Percentiles rank a stretch among this genome's conserved stretches.
Evolutionary conservation across 1,140 invertebrate genomes (phyloP).

Genomic region (Solen grandis): DNA sequence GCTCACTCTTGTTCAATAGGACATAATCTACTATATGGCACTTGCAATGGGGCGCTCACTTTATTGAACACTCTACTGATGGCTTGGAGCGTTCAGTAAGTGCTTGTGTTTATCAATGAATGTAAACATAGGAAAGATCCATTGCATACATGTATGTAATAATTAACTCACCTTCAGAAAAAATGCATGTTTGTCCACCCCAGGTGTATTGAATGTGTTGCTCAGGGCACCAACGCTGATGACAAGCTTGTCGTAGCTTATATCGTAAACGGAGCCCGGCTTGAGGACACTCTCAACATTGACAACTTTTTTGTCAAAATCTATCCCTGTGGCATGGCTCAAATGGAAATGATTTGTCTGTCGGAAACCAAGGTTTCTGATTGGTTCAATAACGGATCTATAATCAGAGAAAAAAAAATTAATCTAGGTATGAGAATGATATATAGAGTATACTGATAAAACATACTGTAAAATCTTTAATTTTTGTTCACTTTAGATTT

Average conservation of each 20-base stretch:
- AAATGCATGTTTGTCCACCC: constrained; percentile 79
- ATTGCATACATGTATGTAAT: too few species aligned
- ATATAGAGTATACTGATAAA: too few species aligned
- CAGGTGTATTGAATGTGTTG: constrained; percentile 81
- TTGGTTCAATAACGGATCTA: constrained; percentile 81
- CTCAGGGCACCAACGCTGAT: constrained; percentile 80
- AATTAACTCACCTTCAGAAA: constrained; percentile 80
- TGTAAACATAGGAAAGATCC: too few species aligned
- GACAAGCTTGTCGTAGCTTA: constrained; percentile 80
- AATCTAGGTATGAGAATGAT: too few species aligned
- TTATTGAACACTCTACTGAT: too few species aligned
- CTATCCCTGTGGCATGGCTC: constrained; percentile 73
- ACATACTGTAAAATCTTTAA: too few species aligned
- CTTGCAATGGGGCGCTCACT: too few species aligned
- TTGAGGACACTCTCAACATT: constrained; percentile 71
- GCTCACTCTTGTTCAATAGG: too few species aligned
- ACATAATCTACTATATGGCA: too few species aligned
- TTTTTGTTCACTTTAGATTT: too few species aligned
- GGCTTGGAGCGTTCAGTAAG: too few species aligned
- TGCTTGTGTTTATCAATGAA: too few species aligned
- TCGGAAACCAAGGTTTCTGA: constrained; percentile 79
- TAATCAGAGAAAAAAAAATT: constrained; percentile 22
- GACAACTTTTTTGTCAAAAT: constrained; percentile 70
- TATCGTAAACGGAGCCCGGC: constrained; percentile 65
- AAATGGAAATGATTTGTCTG: constrained; percentile 79